A percentile compares a stretch with the other conserved stretches of the same genome.
phyloP scores from a whole-genome alignment of 2,888 invertebrate genomes.

The Orthosia cruda region DNA sequence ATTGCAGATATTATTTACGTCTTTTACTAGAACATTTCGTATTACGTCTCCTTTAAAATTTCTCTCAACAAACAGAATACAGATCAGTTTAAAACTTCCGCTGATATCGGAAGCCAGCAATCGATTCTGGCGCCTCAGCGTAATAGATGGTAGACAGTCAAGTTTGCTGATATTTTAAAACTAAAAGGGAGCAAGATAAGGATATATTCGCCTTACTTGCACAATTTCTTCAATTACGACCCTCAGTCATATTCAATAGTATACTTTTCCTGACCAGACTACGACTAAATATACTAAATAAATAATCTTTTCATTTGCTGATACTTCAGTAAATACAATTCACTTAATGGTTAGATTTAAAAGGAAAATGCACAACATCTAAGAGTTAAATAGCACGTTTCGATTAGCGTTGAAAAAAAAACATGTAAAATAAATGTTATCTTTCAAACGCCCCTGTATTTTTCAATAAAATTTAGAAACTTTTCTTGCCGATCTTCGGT shows the following conservation, averaged over 20 bases:
- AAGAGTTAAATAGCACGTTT: slow-evolving; percentile 9
- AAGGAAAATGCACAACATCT: background rate
- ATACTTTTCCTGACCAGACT: background rate
- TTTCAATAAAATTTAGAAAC: too few species aligned
- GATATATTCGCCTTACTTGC: background rate
- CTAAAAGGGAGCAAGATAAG: background rate
- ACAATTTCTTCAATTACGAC: background rate
- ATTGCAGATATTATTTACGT: background rate
- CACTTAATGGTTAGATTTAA: background rate
- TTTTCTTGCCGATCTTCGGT: too few species aligned
- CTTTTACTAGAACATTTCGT: background rate
- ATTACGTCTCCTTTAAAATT: slow-evolving; percentile 3
- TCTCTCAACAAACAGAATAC: background rate
- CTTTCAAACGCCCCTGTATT: too few species aligned
- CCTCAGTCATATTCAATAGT: background rate
- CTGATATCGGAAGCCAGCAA: background rate
- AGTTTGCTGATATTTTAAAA: background rate
- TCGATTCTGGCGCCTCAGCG: background rate
- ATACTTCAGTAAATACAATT: background rate
- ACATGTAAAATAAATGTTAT: too few species aligned
- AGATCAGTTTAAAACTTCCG: slow-evolving; percentile 3
- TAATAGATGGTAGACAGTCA: background rate
- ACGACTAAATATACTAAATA: background rate
- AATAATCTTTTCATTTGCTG: background rate
- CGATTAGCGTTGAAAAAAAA: too few species aligned